Evolutionary conservation across 2,113 vertebrate genomes (phyloP).

Genomic region (Nothocercus nigrocapillus): DNA sequence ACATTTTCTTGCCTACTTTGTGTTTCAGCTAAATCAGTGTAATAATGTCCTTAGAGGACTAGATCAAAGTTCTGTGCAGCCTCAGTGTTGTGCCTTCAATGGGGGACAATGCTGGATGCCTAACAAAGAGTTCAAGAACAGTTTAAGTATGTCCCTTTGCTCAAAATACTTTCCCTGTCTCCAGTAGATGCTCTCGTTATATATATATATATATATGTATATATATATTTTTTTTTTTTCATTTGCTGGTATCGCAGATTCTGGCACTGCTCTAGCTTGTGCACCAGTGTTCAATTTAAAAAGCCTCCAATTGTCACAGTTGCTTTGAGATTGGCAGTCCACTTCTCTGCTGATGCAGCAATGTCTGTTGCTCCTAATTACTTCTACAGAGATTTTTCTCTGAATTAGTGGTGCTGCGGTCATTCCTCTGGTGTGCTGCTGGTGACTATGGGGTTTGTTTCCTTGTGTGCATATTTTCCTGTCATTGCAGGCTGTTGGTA

Average conservation of each 20-base stretch:
- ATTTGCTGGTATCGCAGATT: neutral
- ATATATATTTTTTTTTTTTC: neutral
- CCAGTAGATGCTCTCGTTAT: neutral
- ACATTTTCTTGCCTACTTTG: neutral
- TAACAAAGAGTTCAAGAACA: neutral
- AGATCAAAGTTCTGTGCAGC: neutral
- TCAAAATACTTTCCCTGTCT: neutral
- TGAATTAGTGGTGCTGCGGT: neutral
- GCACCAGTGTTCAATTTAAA: neutral
- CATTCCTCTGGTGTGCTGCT: neutral
- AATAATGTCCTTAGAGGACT: neutral
- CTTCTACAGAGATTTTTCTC: neutral
- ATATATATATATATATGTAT: too few relatives aligned
- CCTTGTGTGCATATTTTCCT: neutral
- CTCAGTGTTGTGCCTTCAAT: neutral
- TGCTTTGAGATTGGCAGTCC: neutral
- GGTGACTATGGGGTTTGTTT: neutral
- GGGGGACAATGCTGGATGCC: neutral
- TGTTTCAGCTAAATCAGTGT: neutral
- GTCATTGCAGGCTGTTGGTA: neutral
- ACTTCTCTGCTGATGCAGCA: constrained; percentile 18
- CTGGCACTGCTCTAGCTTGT: constrained; percentile 9
- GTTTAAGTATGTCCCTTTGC: neutral
- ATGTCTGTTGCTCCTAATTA: neutral
- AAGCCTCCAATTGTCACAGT: neutral